These are phyloP conservation scores for Cyaniris semiargus DNA, from an alignment of 2,888 invertebrate genomes.

Conservation along the genomic window DNA sequence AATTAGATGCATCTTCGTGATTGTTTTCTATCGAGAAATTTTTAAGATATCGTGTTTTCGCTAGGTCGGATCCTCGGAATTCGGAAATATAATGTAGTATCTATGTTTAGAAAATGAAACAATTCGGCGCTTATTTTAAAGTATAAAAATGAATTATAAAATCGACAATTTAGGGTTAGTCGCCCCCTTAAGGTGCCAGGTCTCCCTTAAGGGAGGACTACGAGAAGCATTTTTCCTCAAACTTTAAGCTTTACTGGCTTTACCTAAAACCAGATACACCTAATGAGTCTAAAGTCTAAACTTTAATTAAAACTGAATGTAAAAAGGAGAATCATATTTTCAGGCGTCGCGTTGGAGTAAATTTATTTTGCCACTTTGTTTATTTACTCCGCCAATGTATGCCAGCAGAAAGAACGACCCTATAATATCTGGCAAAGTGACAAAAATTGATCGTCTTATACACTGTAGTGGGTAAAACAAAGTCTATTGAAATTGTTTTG, in stretches of 20 bases:
- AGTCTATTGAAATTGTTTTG: background rate
- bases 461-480: slow-evolving; percentile 2
- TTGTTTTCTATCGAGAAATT: too few species aligned
- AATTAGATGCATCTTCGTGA: too few species aligned
- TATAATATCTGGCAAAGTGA: slow-evolving; percentile 13
- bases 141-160: too few species aligned
- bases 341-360: background rate
- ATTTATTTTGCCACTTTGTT: background rate
- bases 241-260: background rate
- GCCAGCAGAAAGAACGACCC: slow-evolving; percentile 12
- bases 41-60: too few species aligned
- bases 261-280: background rate
- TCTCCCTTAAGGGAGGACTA: too few species aligned
- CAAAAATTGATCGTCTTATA: slow-evolving; percentile 1
- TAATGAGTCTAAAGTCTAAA: background rate
- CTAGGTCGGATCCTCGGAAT: too few species aligned
- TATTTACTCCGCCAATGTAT: slow-evolving; percentile 4
- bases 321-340: background rate
- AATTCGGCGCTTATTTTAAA: too few species aligned
- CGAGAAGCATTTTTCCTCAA: too few species aligned
- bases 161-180: too few species aligned
- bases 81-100: too few species aligned
- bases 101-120: too few species aligned
- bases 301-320: background rate
- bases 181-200: too few species aligned